These are phyloP conservation scores for Oncopeltus fasciatus DNA, from an alignment of 1,140 invertebrate genomes.

Conservation along the genomic window DNA sequence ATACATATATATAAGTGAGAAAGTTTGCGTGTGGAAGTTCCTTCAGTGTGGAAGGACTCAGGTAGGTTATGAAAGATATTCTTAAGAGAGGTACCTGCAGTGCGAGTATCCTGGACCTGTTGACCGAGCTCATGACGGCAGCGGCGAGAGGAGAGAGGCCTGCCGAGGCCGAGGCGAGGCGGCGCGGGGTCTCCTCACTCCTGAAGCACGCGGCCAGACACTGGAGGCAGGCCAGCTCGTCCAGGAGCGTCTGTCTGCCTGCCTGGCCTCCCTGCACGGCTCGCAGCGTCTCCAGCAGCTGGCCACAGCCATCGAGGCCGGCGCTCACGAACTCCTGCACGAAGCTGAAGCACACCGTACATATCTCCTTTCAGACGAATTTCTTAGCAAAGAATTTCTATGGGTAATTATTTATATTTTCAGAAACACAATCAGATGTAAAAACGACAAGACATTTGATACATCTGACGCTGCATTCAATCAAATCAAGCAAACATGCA, in stretches of 20 bases:
- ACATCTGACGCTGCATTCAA: too few relatives aligned
- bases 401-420: too few relatives aligned
- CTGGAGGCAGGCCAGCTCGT: conserved; percentile 78
- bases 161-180: conserved; percentile 58
- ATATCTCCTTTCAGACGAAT: too few relatives aligned
- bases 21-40: too few relatives aligned
- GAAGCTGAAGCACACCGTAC: conserved; percentile 44
- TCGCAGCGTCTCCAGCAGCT: conserved; percentile 67
- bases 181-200: conserved; percentile 55
- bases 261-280: conserved; percentile 60
- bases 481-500: too few relatives aligned
- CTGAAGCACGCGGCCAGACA: conserved; percentile 62
- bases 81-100: conserved; percentile 56
- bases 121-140: conserved; percentile 72
- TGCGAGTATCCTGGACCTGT: conserved; percentile 65
- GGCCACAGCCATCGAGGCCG: conserved; percentile 64
- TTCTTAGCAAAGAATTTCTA: too few relatives aligned
- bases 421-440: too few relatives aligned
- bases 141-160: conserved; percentile 75
- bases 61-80: too few relatives aligned
- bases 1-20: too few relatives aligned
- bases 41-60: too few relatives aligned
- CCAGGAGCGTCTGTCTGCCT: conserved; percentile 53
- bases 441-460: too few relatives aligned
- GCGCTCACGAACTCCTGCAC: conserved; percentile 76